Percentiles rank a stretch among this genome's conserved stretches.
phyloP scores from a whole-genome alignment of 2,797 vertebrate genomes.

The Gobio occitaniae region DNA sequence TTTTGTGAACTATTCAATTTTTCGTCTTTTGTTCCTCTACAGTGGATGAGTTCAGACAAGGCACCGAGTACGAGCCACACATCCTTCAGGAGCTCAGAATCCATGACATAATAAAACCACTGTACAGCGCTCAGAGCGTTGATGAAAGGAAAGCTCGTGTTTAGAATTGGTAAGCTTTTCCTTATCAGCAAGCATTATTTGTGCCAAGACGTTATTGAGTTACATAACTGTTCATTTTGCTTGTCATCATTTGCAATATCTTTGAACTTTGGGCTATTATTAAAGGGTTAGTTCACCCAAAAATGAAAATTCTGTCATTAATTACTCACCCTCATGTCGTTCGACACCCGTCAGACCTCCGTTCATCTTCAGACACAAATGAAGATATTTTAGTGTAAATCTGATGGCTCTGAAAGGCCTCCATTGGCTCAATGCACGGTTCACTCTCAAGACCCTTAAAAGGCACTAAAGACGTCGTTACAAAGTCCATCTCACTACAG shows the following conservation, averaged over 20 bases:
- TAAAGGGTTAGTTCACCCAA: background rate
- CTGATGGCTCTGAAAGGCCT: too few species aligned
- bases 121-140: too few species aligned
- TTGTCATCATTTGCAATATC: background rate
- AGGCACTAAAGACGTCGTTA: too few species aligned
- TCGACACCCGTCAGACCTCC: too few species aligned
- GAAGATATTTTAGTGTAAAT: too few species aligned
- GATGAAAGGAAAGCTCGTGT: conserved; percentile 53
- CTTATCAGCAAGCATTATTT: background rate
- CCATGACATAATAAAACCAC: background rate
- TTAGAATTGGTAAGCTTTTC: conserved; percentile 68
- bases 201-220: background rate
- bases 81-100: background rate
- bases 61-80: conserved; percentile 4
- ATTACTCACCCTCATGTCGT: too few species aligned
- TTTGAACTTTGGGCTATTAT: background rate
- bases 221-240: background rate
- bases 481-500: too few species aligned
- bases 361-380: too few species aligned
- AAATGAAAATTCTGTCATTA: too few species aligned
- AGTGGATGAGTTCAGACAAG: conserved; percentile 45
- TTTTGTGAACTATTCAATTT: background rate
- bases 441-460: too few species aligned
- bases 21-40: background rate
- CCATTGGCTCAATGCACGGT: too few species aligned